Conservation (phyloP, 2,797 vertebrate species). For the Botia kubotai region DNA sequence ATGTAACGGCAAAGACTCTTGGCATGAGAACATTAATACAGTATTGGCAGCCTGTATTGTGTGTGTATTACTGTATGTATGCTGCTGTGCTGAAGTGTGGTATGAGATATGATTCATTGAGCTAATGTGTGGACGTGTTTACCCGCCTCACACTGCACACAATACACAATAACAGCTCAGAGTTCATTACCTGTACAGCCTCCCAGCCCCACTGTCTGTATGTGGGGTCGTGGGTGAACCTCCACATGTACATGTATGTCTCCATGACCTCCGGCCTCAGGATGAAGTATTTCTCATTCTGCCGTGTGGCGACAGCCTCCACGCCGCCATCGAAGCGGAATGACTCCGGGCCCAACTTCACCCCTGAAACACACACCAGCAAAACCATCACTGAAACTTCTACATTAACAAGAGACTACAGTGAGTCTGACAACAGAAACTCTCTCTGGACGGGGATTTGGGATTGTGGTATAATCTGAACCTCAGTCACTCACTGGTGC, state of each 20-base stretch:
- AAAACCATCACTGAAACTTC: not conserved
- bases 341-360: slow-evolving; percentile 95
- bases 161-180: not conserved
- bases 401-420: slow-evolving; percentile 16
- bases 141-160: not conserved
- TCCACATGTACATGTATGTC: slow-evolving; percentile 99
- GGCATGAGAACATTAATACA: not conserved
- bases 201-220: slow-evolving; percentile 99
- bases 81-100: slow-evolving; percentile 7
- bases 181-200: slow-evolving; percentile 86
- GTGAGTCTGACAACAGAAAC: slow-evolving; percentile 34
- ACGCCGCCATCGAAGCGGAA: slow-evolving; percentile 97
- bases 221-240: slow-evolving; percentile 95
- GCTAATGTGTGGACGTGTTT: slow-evolving; percentile 12
- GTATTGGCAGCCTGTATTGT: slow-evolving; percentile 44
- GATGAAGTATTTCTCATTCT: slow-evolving; percentile 99
- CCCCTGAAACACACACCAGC: slow-evolving; percentile 72
- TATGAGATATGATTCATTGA: slow-evolving; percentile 24
- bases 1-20: not conserved
- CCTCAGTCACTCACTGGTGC: slow-evolving; percentile 83
- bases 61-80: too few relatives aligned
- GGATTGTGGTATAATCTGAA: slow-evolving; percentile 30
- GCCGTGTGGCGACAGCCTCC: slow-evolving; percentile 95
- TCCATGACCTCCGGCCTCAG: slow-evolving; percentile 95
- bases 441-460: slow-evolving; percentile 25